Conservation (phyloP, 2,888 invertebrate genomes). For the Magallana nippona region DNA sequence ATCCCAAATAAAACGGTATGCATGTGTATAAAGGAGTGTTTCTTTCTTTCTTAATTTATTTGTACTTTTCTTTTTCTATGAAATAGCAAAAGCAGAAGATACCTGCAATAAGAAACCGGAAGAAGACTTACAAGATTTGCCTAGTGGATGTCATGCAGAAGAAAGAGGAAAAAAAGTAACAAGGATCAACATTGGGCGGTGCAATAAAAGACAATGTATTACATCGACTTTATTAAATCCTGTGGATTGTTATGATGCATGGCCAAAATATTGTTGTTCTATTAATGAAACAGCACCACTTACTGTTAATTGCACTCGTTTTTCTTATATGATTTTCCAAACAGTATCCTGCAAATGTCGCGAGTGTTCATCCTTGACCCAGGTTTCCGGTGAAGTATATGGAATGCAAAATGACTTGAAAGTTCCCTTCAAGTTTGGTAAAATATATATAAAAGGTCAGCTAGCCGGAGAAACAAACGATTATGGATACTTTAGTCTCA, state of each 20-base stretch:
- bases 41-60: no score
- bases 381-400: background rate
- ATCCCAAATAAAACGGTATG: no score
- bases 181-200: background rate
- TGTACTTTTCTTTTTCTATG: no score
- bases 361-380: background rate
- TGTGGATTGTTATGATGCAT: background rate
- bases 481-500: background rate
- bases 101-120: background rate
- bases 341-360: background rate
- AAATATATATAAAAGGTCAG: background rate
- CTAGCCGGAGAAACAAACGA: background rate
- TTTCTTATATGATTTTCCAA: background rate
- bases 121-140: background rate
- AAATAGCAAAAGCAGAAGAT: background rate
- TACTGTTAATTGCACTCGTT: background rate
- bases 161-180: background rate
- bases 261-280: background rate
- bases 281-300: background rate
- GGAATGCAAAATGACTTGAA: background rate
- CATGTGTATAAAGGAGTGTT: no score
- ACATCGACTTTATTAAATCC: background rate
- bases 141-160: background rate
- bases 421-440: background rate
- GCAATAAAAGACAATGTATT: background rate